A percentile compares a stretch with the other conserved stretches of the same genome.
Evolutionary conservation across 1,140 invertebrate species (phyloP).

Genomic region (Cryptotermes secundus): DNA sequence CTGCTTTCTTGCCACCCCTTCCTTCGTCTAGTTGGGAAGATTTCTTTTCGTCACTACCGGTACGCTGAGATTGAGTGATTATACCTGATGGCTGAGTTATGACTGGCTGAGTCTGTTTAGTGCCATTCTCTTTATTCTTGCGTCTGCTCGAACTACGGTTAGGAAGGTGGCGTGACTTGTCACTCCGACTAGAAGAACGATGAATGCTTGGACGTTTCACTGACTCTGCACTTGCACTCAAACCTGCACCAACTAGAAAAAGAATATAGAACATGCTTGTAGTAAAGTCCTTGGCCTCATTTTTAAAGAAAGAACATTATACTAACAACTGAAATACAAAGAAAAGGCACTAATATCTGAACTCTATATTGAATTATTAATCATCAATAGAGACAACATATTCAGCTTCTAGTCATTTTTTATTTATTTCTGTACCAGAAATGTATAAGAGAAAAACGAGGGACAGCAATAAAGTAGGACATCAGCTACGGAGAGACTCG

Average conservation of each 20-base stretch:
- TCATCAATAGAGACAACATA: no score
- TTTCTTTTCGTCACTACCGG: not conserved
- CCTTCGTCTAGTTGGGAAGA: not conserved
- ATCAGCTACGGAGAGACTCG: no score
- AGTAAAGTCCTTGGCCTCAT: no score
- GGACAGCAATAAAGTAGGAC: no score
- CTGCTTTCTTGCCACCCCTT: conserved; percentile 38
- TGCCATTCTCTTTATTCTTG: conserved; percentile 66
- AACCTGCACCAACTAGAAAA: conserved; percentile 48
- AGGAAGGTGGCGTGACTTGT: conserved; percentile 61
- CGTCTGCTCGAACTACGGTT: conserved; percentile 65
- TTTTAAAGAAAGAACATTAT: no score
- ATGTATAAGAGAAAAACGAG: no score
- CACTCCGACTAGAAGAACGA: conserved; percentile 60
- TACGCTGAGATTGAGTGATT: not conserved
- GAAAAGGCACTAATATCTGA: no score
- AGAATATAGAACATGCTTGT: not conserved
- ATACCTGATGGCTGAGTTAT: not conserved
- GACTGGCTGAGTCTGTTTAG: not conserved
- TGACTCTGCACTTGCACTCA: conserved; percentile 68
- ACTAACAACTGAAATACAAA: no score
- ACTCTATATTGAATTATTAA: no score
- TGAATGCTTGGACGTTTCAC: conserved; percentile 63
- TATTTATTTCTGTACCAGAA: no score
- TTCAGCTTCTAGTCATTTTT: no score